These are phyloP conservation scores for Calypte anna DNA, from an alignment of 2,113 vertebrate genomes.

Conservation along the genomic window DNA sequence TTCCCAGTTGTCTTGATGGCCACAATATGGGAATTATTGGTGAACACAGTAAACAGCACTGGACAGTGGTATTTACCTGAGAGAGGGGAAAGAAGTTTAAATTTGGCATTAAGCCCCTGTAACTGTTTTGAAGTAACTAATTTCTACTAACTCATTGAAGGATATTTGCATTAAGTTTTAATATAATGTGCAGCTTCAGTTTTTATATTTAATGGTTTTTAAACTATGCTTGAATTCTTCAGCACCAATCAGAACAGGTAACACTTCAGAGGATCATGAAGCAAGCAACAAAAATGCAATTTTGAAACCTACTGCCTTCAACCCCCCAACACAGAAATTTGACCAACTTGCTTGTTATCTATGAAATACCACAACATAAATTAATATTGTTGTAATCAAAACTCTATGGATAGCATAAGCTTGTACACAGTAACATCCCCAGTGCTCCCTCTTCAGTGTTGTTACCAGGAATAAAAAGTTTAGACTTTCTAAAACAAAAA, in stretches of 20 bases:
- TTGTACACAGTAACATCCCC: background rate
- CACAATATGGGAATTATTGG: slow-evolving; percentile 95
- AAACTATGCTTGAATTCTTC: background rate
- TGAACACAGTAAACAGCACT: slow-evolving; percentile 93
- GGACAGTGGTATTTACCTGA: slow-evolving; percentile 96
- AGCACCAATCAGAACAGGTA: background rate
- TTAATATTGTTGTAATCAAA: background rate
- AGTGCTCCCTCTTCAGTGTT: background rate
- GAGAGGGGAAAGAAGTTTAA: background rate
- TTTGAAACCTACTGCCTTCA: background rate
- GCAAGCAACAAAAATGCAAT: background rate
- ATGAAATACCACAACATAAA: background rate
- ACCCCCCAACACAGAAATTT: background rate
- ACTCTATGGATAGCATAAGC: background rate
- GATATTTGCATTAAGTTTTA: background rate
- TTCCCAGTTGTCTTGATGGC: slow-evolving; percentile 92
- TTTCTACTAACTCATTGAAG: background rate
- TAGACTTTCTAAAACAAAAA: background rate
- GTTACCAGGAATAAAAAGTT: background rate
- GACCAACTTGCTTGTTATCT: background rate
- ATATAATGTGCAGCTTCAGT: background rate
- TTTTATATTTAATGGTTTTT: background rate
- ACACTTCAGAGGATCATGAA: background rate
- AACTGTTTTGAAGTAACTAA: background rate
- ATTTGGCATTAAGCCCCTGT: background rate